Percentiles rank a stretch among this genome's conserved stretches.
phyloP scores from a whole-genome alignment of 2,888 invertebrate species.

The Bembecia ichneumoniformis region DNA sequence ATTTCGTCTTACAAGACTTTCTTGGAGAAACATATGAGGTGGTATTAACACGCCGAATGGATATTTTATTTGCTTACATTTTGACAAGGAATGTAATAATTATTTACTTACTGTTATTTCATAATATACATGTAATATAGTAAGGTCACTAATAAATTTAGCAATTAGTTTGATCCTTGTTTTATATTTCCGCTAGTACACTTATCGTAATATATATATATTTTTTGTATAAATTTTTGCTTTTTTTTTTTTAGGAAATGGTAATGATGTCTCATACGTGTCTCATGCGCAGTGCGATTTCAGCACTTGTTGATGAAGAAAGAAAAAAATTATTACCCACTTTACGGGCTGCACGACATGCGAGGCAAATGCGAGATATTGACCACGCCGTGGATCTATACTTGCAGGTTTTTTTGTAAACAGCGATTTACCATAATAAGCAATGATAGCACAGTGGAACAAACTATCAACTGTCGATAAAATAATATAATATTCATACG shows the following conservation, averaged over 20 bases:
- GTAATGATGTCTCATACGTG: constrained; percentile 51
- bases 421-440: background rate
- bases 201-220: too few species aligned
- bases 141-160: too few species aligned
- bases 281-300: constrained; percentile 32
- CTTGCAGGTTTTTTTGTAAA: constrained; percentile 30
- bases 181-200: too few species aligned
- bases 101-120: background rate
- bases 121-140: too few species aligned
- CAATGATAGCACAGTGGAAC: too few species aligned
- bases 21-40: constrained; percentile 48
- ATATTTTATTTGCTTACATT: background rate
- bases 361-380: constrained; percentile 48
- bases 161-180: too few species aligned
- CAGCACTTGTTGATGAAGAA: constrained; percentile 23
- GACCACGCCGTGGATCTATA: constrained; percentile 46
- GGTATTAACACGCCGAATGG: constrained; percentile 12
- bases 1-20: constrained; percentile 44
- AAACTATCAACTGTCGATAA: background rate
- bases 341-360: constrained; percentile 47
- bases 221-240: too few species aligned
- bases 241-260: constrained; percentile 36
- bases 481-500: background rate
- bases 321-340: constrained; percentile 17
- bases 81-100: background rate